Percentiles rank a stretch among this genome's conserved stretches.
Evolutionary conservation across 23 tunicate species (phyloP).

Genomic region (Styela clava): DNA sequence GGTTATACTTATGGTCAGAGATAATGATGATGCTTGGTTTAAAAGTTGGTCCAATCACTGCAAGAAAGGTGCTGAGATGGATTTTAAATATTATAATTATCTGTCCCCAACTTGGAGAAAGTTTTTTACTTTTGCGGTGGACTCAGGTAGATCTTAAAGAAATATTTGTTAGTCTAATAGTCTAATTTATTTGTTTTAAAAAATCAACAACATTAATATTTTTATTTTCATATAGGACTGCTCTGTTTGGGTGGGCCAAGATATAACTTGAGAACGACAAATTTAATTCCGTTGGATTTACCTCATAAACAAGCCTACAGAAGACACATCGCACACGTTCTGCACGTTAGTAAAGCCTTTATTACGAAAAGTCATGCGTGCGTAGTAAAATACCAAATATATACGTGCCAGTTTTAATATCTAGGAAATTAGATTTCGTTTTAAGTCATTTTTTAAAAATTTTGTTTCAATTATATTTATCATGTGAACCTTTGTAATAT

Average conservation of each 20-base stretch:
- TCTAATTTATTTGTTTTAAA: neutral
- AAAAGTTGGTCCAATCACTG: slow-evolving; percentile 7
- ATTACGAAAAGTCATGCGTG: neutral
- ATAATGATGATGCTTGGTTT: slow-evolving; percentile 32
- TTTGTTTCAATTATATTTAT: too few species aligned
- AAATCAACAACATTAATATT: neutral
- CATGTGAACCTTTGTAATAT: too few species aligned
- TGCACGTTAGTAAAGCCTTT: slow-evolving; percentile 9
- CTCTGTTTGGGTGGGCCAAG: neutral
- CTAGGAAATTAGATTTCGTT: too few species aligned
- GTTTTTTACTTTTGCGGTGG: neutral
- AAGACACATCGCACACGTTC: slow-evolving; percentile 37
- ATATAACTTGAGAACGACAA: neutral
- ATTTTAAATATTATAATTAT: too few species aligned
- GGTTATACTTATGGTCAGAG: slow-evolving; percentile 22
- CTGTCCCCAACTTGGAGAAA: neutral
- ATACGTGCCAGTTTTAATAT: too few species aligned
- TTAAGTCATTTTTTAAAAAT: too few species aligned
- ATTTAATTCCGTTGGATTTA: neutral
- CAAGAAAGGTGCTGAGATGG: neutral
- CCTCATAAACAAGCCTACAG: slow-evolving; percentile 10
- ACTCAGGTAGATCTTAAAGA: neutral
- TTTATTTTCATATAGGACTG: neutral
- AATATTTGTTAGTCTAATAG: neutral
- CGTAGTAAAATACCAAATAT: too few species aligned